Evolutionary conservation across 1,140 invertebrate species (phyloP), one percentile per base, ranked within the genome.

Genomic region (Paraescarpia echinospica): DNA sequence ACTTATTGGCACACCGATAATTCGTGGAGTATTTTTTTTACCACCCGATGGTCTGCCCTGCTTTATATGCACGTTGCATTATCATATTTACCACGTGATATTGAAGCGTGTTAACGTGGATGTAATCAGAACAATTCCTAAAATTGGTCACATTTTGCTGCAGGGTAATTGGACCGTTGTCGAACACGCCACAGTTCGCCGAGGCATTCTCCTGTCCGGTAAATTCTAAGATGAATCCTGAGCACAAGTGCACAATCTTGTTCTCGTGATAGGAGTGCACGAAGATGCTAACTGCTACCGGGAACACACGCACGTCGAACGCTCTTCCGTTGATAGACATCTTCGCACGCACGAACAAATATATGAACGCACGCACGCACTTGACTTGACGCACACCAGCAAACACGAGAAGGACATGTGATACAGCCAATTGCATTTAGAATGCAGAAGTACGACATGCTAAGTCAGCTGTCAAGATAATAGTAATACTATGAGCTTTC

Each of bases 161-260:
- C n/a, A 91, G 92, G 22, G 92, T 92, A 33, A 92, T 88, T 89
- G 92, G 51, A 88, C 9, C 88, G 35, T 92, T 92, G 35, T 34
- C 33, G 89, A 99, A 99, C 95, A 98, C 97, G 0, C 95, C 97
- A 90, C 98, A 99, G 93, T 99, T 99, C 95, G 97, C 98, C 0
- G 95, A 97, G 91, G 97, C 97, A 1, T 99, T 98, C 96, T 97
- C 97, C 0, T 99, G 98, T 96, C 97, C 97, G 0, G 94, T 95
- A 0, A 97, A 97, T 14, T 97, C 97, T 0, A 96, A 96, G 0
- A 98, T 99, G 98, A 99, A 99, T 96, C 98, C 98, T 0, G 94
- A 95, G 33, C 95, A 96, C 4, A 97, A 97, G 95, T 99, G 98
- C 96, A 98, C 98, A 94, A 98, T 99, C 93, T 99, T 98, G 96